A percentile compares a stretch with the other conserved stretches of the same genome.
Evolutionary conservation across 2,797 vertebrate genomes (phyloP).

Genomic region (Adrianichthys oophorus): DNA sequence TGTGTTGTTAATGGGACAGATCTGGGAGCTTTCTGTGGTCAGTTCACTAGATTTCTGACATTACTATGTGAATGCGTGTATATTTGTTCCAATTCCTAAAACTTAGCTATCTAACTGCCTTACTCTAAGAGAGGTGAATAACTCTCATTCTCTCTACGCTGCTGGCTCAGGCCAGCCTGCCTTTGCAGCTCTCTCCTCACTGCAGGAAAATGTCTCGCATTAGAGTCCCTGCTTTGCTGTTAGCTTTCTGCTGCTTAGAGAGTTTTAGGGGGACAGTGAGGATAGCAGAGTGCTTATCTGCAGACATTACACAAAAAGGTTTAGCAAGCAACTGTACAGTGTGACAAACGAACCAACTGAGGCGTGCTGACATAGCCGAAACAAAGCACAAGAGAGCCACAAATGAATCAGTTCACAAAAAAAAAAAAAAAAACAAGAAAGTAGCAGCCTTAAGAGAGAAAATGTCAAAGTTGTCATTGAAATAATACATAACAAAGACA

Average conservation of each 20-base stretch:
- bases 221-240: slow-evolving; percentile 49
- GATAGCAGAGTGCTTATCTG: slow-evolving; percentile 51
- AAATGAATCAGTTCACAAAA: slow-evolving; percentile 29
- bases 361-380: slow-evolving; percentile 38
- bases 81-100: slow-evolving; percentile 11
- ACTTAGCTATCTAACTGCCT: slow-evolving; percentile 35
- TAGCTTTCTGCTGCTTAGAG: slow-evolving; percentile 37
- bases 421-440: slow-evolving; percentile 16
- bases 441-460: slow-evolving; percentile 19
- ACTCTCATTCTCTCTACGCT: slow-evolving; percentile 53
- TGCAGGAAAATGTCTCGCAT: slow-evolving; percentile 58
- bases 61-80: not conserved
- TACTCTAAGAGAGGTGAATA: slow-evolving; percentile 32
- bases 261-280: slow-evolving; percentile 37
- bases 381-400: slow-evolving; percentile 13
- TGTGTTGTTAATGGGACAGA: too few relatives aligned
- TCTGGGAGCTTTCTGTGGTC: too few relatives aligned
- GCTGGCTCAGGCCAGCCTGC: slow-evolving; percentile 46
- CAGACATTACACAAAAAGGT: slow-evolving; percentile 52
- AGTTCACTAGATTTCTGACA: too few relatives aligned
- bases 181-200: slow-evolving; percentile 51
- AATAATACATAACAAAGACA: slow-evolving; percentile 17
- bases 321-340: slow-evolving; percentile 50
- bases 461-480: slow-evolving; percentile 28
- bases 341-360: slow-evolving; percentile 61